A percentile compares a stretch with the other conserved stretches of the same genome.
Conservation (phyloP, 2,113 vertebrate species). For the Conger conger region DNA sequence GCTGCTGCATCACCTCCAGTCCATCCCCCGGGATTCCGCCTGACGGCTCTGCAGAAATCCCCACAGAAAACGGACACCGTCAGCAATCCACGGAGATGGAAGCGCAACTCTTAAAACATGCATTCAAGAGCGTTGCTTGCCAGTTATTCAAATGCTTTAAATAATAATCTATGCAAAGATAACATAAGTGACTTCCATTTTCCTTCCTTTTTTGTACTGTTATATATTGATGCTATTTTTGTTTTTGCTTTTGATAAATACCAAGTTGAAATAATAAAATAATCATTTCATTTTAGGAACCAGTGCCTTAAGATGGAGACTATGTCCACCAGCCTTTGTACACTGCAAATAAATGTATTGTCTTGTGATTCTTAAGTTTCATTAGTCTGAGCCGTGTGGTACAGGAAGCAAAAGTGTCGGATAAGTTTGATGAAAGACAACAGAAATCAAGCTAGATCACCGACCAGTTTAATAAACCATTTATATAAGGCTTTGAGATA, state of each 20-base stretch:
- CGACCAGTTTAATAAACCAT: not conserved
- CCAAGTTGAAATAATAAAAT: not conserved
- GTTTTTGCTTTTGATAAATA: not conserved
- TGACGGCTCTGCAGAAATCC: not conserved
- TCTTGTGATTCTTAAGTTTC: not conserved
- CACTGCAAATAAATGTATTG: not conserved
- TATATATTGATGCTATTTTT: not conserved
- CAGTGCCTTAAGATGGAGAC: not conserved
- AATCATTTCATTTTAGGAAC: not conserved
- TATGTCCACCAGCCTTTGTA: not conserved
- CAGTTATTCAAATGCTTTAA: not conserved
- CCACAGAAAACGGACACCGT: not conserved
- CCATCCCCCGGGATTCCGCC: slow-evolving; percentile 15
- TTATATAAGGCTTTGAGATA: not conserved
- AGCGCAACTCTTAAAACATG: not conserved
- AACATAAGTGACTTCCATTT: not conserved
- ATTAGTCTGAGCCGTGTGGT: not conserved
- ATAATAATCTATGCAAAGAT: not conserved
- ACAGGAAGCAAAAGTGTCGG: not conserved
- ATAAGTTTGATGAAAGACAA: not conserved
- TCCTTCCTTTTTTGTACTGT: not conserved
- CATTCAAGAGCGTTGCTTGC: not conserved
- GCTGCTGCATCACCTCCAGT: slow-evolving; percentile 75
- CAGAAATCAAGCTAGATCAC: not conserved
- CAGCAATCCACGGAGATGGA: not conserved